phyloP scores from a whole-genome alignment of 2,113 vertebrate species.

The Promerops cafer region DNA sequence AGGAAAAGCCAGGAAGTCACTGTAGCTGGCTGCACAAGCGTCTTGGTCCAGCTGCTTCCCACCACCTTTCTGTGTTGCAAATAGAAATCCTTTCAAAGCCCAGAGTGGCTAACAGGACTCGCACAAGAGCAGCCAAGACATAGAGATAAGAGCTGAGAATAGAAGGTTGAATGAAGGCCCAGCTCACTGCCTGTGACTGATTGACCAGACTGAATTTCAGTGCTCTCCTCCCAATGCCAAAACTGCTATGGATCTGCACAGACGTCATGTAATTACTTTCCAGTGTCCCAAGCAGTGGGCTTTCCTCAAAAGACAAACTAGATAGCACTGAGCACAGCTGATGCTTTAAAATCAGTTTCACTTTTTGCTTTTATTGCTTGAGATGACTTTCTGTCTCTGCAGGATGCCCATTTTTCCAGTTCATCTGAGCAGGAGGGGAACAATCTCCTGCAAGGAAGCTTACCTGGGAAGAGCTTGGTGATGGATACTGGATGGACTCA shows the following conservation, averaged over 20 bases:
- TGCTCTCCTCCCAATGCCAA: not conserved
- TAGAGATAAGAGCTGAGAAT: not conserved
- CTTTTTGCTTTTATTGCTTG: not conserved
- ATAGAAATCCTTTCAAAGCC: not conserved
- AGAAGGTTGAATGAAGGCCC: not conserved
- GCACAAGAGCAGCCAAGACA: not conserved
- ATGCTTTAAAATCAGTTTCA: not conserved
- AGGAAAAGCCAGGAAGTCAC: not conserved
- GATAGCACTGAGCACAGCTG: not conserved
- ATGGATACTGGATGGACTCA: not conserved
- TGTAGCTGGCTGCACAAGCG: not conserved
- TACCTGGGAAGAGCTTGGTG: not conserved
- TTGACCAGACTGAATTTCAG: not conserved
- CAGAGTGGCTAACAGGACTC: not conserved
- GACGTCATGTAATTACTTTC: not conserved
- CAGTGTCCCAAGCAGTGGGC: not conserved
- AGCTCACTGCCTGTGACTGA: not conserved
- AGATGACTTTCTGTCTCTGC: fast-evolving
- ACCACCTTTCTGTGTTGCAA: not conserved
- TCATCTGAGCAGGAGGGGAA: not conserved
- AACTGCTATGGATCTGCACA: not conserved
- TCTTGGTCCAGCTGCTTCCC: fast-evolving
- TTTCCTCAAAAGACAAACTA: not conserved
- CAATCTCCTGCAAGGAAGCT: not conserved
- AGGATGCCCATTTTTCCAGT: not conserved